Conservation (phyloP, 2,888 invertebrate genomes). For the Philereme transversata region DNA sequence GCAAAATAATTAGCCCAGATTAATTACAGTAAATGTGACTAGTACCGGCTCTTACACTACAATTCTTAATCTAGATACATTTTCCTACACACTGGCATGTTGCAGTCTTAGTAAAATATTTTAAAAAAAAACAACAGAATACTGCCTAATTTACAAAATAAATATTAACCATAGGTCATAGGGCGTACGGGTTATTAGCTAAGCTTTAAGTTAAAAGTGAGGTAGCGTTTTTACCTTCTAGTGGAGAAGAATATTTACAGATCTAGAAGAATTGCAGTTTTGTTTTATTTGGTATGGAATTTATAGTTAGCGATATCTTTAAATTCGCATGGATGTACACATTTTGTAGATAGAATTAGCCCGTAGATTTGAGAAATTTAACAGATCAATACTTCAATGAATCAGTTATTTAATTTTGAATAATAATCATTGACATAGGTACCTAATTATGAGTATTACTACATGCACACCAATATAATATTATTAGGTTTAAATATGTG, state of each 20-base stretch:
- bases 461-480: slow-evolving; percentile 69
- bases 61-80: slow-evolving; percentile 58
- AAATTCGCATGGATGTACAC: slow-evolving; percentile 42
- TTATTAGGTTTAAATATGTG: slow-evolving; percentile 72
- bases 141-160: slow-evolving; percentile 37
- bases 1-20: slow-evolving; percentile 68
- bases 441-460: slow-evolving; percentile 69
- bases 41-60: slow-evolving; percentile 73
- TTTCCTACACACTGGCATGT: slow-evolving; percentile 75
- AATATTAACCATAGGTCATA: slow-evolving; percentile 35
- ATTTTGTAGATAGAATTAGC: slow-evolving; percentile 49
- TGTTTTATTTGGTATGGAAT: slow-evolving; percentile 67
- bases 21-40: slow-evolving; percentile 72
- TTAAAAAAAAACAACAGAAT: slow-evolving; percentile 22
- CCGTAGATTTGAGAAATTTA: slow-evolving; percentile 50
- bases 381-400: slow-evolving; percentile 60
- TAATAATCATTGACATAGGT: slow-evolving; percentile 61
- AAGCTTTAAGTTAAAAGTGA: slow-evolving; percentile 82
- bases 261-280: slow-evolving; percentile 68
- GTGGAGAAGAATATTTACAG: slow-evolving; percentile 80
- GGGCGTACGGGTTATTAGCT: slow-evolving; percentile 60
- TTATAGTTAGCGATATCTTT: slow-evolving; percentile 50
- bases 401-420: slow-evolving; percentile 35
- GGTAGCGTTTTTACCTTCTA: slow-evolving; percentile 82
- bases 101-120: slow-evolving; percentile 64